Conservation (phyloP, 2,797 vertebrate genomes). For the Sebastiscus albofasciatus region DNA sequence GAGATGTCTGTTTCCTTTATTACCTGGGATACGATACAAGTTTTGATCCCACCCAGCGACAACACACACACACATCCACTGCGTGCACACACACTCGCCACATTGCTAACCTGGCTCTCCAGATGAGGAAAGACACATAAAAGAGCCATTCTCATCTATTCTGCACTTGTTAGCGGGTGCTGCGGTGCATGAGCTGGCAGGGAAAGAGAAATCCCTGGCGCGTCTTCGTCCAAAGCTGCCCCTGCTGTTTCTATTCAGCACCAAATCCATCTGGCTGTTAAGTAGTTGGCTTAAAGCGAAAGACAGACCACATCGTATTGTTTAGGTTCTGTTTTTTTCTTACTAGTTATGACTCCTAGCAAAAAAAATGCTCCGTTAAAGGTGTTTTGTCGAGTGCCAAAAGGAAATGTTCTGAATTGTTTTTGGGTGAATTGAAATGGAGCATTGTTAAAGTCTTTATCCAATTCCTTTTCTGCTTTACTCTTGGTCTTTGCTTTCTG, state of each 20-base stretch:
- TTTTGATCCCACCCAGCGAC: slow-evolving; percentile 4
- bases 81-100: slow-evolving; percentile 35
- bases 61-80: neutral
- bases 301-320: slow-evolving; percentile 62
- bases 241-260: slow-evolving; percentile 79
- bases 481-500: slow-evolving; percentile 59
- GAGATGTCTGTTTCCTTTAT: slow-evolving; percentile 36
- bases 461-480: slow-evolving; percentile 25
- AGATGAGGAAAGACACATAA: slow-evolving; percentile 70
- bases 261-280: slow-evolving; percentile 77
- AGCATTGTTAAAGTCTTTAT: neutral
- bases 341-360: slow-evolving; percentile 29
- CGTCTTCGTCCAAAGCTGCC: slow-evolving; percentile 69
- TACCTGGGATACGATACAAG: slow-evolving; percentile 41
- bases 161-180: slow-evolving; percentile 74
- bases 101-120: slow-evolving; percentile 71
- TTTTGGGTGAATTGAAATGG: neutral
- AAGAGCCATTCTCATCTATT: slow-evolving; percentile 78
- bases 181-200: slow-evolving; percentile 77
- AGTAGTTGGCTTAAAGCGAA: slow-evolving; percentile 70
- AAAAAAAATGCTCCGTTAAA: slow-evolving; percentile 11
- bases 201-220: slow-evolving; percentile 71
- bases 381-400: neutral
- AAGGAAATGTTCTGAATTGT: slow-evolving; percentile 18
- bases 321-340: slow-evolving; percentile 28